Base-by-base conservation (phyloP, 2,888 invertebrate genomes). In the Sinhomidia bicolor region DNA sequence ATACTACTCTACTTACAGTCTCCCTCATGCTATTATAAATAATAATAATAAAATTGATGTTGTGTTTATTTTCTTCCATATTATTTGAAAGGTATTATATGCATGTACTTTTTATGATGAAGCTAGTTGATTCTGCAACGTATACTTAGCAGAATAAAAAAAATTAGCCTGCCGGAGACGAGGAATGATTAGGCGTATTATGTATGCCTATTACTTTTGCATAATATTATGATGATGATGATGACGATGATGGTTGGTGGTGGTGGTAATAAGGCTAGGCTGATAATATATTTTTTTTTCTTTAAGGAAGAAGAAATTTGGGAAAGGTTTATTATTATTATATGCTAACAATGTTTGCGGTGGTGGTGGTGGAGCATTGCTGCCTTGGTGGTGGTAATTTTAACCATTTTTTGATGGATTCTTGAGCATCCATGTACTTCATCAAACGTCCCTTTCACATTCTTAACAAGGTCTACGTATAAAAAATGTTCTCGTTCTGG, bases 381-480 rank as follows among this genome's bases (percentile, higher is more conserved):
- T n/a, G n/a, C n/a, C n/a, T 41, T 20, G 20, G 1, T 44, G 44
- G 71, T 44, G 71, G 71, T 44, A 41, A 71, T 71, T 71, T 17
- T 36, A 36, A 23, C 44, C 44, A 20, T 84, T 65, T 71, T 32
- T 44, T 44, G 71, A 41, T 41, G 20, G 44, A 41, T 65, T 65
- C n/a, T 29, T 65, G 62, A 32, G n/a, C n/a, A n/a, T 32, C 32
- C 14, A 57, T 32, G 65, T 44, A 74, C 74, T 83, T 74, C 44
- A 60, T n/a, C 62, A 78, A 78, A 85, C 65, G 83, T 54, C 57
- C 17, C 2, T 60, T 60, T 57, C 17, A 60, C 23, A 51, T 23
- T 86, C 82, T 82, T 87, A 82, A 87, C 87, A 82, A 87, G 87
- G 87, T 87, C 60, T 36, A 87, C 51, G 47, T 76, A 82, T 41